phyloP scores from a whole-genome alignment of 2,113 vertebrate species.

The Mustela nigripes region DNA sequence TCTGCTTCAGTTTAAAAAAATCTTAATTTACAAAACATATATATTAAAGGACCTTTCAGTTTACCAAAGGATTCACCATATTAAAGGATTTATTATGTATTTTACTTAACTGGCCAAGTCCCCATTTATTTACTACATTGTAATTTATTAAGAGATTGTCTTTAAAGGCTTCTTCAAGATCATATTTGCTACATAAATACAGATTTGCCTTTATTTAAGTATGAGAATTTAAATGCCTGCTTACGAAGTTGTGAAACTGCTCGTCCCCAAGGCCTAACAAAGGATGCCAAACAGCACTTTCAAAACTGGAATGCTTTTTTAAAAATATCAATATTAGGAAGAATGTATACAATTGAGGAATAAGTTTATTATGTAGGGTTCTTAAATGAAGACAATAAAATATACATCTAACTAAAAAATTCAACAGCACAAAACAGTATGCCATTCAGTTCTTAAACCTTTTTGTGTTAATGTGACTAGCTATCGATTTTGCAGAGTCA shows the following conservation, averaged over 20 bases:
- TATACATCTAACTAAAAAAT: neutral
- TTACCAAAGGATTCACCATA: neutral
- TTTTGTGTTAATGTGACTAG: neutral
- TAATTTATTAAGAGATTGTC: neutral
- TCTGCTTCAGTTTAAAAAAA: neutral
- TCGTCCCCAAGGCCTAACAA: neutral
- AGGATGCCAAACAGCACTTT: neutral
- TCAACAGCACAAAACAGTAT: neutral
- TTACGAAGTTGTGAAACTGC: slow-evolving; percentile 6
- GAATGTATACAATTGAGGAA: neutral
- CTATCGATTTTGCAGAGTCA: slow-evolving; percentile 35
- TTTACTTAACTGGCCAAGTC: neutral
- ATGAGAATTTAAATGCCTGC: neutral
- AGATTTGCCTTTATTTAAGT: slow-evolving; percentile 42
- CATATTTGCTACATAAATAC: neutral
- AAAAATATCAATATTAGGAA: neutral
- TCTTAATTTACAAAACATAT: neutral
- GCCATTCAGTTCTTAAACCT: neutral
- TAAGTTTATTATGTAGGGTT: neutral
- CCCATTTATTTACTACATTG: neutral
- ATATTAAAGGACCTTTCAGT: neutral
- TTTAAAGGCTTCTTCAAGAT: slow-evolving; percentile 22
- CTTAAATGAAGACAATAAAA: slow-evolving; percentile 43
- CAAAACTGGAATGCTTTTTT: neutral
- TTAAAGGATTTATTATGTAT: neutral